phyloP scores from a whole-genome alignment of 1,140 invertebrate genomes.

The Neodiprion lecontei region DNA sequence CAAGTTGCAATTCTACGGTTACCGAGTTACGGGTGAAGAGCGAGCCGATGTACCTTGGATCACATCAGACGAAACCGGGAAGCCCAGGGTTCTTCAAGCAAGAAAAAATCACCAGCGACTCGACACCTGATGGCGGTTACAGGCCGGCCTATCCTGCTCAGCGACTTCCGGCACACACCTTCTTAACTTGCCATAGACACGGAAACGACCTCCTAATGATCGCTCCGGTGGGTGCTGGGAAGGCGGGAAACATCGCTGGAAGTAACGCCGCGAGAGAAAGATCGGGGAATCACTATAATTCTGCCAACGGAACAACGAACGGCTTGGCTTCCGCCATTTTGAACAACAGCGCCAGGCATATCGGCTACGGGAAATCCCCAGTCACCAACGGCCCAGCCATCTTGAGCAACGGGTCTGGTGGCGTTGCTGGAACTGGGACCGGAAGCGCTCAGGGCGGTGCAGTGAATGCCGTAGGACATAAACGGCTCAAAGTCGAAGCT shows the following conservation, averaged over 20 bases:
- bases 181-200: conserved; percentile 65
- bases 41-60: conserved; percentile 38
- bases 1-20: conserved; percentile 39
- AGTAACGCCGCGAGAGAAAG: neutral
- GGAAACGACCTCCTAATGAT: conserved; percentile 73
- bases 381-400: neutral
- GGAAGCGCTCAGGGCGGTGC: too few relatives aligned
- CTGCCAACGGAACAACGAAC: neutral
- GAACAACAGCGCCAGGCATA: neutral
- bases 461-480: neutral
- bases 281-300: neutral
- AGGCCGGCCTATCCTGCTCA: conserved; percentile 31
- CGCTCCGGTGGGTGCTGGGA: conserved; percentile 54
- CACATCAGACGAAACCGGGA: conserved; percentile 36
- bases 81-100: conserved; percentile 51
- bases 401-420: neutral
- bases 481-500: neutral
- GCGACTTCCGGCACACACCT: neutral
- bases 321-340: neutral
- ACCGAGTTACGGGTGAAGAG: conserved; percentile 54
- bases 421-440: neutral
- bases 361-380: neutral
- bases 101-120: conserved; percentile 51
- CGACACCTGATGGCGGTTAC: conserved; percentile 32
- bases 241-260: conserved; percentile 32